Base-by-base conservation (phyloP, 2,888 invertebrate species). In the Plagiodera versicolora region DNA sequence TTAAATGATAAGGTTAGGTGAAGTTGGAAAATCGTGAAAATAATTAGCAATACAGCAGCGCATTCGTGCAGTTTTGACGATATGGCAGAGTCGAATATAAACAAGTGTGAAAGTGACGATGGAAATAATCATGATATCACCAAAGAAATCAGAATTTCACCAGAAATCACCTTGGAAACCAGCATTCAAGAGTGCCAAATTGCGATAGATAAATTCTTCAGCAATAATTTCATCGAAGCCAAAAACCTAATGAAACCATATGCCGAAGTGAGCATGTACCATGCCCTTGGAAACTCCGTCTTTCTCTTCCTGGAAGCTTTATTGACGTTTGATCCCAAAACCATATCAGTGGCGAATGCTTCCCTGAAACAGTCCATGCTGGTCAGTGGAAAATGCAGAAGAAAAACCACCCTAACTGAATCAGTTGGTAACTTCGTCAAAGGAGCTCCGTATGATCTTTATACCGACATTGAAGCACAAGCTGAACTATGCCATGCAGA, bases 401-500 rank as follows among this genome's bases (percentile, higher is more conserved):
- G 86, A 70, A 89, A 87, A 74, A 87, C 82, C 57, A 87, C 90
- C 0, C 81, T 95, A 32, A 86, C 90, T 0, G 90, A 92, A 74
- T 88, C 90, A 16, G 82, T 95, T 61, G 91, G 92, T n/a, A 91
- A 91, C 75, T 90, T 92, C 73, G 87, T 86, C 71, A 88, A 86
- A 80, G 86, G 88, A 83, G 84, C 87, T 1, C 91, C 93, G 78
- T 95, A 91, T 73, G 87, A 89, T 68, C 80, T 83, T 20, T 91
- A 90, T 70, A 88, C 92, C 1, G 90, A 89, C 80, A 79, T 87
- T 75, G 94, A 97, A 81, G 89, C 94, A 14, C 98, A 98, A 81
- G 97, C 98, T 0, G 98, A 98, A 77, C 82, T 98, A 30, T 96
- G 96, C 78, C 92, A 94, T 78, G 97, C 98, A 0, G 98, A 98